phyloP scores from a whole-genome alignment of 2,888 invertebrate species.

The Limenitis camilla region DNA sequence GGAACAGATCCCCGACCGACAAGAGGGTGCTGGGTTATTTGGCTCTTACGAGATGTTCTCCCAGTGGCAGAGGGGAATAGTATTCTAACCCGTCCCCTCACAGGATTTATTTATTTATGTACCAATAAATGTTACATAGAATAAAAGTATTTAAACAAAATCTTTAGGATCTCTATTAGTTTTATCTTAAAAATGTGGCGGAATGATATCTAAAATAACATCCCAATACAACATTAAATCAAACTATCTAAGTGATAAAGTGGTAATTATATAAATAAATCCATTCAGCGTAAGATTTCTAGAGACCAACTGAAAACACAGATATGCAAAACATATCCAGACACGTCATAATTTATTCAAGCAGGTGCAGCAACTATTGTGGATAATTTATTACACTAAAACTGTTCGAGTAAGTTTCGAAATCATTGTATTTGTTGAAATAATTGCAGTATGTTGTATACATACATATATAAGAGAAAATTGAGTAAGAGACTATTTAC shows the following conservation, averaged over 20 bases:
- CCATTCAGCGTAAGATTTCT: conserved; percentile 1
- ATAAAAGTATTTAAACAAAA: too few relatives aligned
- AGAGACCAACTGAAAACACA: conserved; percentile 4
- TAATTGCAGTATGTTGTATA: background rate
- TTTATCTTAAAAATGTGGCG: too few relatives aligned
- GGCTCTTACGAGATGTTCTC: too few relatives aligned
- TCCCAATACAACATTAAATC: background rate
- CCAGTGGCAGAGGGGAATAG: too few relatives aligned
- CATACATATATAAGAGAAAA: too few relatives aligned
- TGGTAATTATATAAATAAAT: conserved; percentile 11
- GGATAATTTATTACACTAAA: conserved; percentile 6
- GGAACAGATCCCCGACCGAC: too few relatives aligned
- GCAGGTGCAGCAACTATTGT: conserved; percentile 12
- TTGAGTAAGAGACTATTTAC: too few relatives aligned
- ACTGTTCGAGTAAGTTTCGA: conserved; percentile 1
- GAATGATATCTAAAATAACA: background rate
- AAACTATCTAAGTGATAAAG: conserved; percentile 6
- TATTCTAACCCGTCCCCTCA: too few relatives aligned
- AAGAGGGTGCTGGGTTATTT: too few relatives aligned
- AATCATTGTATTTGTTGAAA: conserved; percentile 7
- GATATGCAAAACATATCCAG: conserved; percentile 13
- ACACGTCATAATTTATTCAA: conserved; percentile 14
- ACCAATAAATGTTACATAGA: too few relatives aligned
- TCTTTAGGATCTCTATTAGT: too few relatives aligned
- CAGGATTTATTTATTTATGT: too few relatives aligned